phyloP scores from a whole-genome alignment of 1,140 invertebrate genomes.

The Cyclina sinensis region DNA sequence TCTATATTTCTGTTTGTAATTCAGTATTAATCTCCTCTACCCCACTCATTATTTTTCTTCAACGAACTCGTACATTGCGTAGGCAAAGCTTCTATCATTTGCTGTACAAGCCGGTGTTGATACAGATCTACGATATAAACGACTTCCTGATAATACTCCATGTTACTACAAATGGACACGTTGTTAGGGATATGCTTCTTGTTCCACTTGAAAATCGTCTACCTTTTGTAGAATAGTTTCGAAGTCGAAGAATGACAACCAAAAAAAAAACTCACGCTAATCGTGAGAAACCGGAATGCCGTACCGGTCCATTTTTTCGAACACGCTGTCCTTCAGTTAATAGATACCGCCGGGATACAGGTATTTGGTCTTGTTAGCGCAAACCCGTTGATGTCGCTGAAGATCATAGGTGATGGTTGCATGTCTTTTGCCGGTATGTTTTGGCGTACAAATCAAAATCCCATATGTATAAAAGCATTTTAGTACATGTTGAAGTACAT shows the following conservation, averaged over 20 bases:
- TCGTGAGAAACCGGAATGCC: slow-evolving; percentile 3
- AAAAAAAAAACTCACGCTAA: slow-evolving; percentile 3
- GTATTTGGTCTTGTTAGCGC: slow-evolving; percentile 3
- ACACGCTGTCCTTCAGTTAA: not conserved
- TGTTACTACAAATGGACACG: slow-evolving; percentile 26
- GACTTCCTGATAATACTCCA: not conserved
- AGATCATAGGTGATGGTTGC: not conserved
- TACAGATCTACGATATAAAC: slow-evolving; percentile 5
- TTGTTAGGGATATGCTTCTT: slow-evolving; percentile 21
- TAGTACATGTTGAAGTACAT: slow-evolving; percentile 49
- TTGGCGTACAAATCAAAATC: slow-evolving; percentile 13
- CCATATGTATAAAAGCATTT: slow-evolving; percentile 13
- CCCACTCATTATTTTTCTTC: slow-evolving; percentile 25
- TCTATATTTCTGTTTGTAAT: not conserved
- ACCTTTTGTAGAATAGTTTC: slow-evolving; percentile 23
- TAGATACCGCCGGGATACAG: slow-evolving; percentile 29
- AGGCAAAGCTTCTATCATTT: not conserved
- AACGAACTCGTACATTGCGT: not conserved
- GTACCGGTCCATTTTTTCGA: slow-evolving; percentile 27
- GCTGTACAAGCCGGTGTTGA: slow-evolving; percentile 23
- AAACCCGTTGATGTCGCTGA: slow-evolving; percentile 14
- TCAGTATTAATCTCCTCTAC: not conserved
- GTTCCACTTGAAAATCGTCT: not conserved
- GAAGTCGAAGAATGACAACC: slow-evolving; percentile 36
- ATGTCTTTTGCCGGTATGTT: slow-evolving; percentile 38